Conservation (phyloP, 2,888 invertebrate genomes). For the Tetanocera ferruginea region DNA sequence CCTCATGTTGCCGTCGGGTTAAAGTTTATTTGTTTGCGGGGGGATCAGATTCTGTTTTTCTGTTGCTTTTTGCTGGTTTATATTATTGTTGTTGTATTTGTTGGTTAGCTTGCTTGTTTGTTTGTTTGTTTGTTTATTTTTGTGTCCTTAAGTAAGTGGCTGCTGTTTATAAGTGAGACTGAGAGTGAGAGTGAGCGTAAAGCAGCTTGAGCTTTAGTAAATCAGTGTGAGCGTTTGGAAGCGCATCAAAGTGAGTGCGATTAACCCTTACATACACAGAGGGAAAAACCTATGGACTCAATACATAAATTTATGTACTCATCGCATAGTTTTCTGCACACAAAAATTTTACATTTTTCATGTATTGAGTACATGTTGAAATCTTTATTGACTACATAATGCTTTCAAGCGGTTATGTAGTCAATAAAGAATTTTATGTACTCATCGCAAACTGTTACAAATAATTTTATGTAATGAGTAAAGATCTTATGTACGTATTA, state of each 20-base stretch:
- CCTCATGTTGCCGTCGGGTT: constrained; percentile 46
- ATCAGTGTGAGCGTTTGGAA: no score
- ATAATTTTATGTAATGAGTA: no score
- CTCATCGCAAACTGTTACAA: no score
- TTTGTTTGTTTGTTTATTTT: constrained; percentile 38
- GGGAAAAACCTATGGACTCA: no score
- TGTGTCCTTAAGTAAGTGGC: constrained; percentile 38
- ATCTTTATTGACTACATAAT: no score
- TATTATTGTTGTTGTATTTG: constrained; percentile 50
- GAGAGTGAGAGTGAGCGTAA: background rate
- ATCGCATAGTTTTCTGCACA: no score
- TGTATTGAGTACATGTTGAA: no score
- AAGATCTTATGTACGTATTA: no score
- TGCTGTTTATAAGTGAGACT: constrained; percentile 1
- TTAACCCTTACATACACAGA: background rate
- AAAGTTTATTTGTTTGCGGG: constrained; percentile 56
- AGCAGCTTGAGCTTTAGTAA: background rate
- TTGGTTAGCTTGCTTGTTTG: constrained; percentile 22
- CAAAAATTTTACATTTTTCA: no score
- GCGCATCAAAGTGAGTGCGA: background rate
- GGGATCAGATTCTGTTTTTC: constrained; percentile 49
- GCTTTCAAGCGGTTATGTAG: no score
- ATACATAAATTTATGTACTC: no score
- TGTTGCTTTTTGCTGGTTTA: constrained; percentile 53
- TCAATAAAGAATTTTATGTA: no score